Conservation (phyloP, 2,797 vertebrate species). For the Glossophaga mutica region DNA sequence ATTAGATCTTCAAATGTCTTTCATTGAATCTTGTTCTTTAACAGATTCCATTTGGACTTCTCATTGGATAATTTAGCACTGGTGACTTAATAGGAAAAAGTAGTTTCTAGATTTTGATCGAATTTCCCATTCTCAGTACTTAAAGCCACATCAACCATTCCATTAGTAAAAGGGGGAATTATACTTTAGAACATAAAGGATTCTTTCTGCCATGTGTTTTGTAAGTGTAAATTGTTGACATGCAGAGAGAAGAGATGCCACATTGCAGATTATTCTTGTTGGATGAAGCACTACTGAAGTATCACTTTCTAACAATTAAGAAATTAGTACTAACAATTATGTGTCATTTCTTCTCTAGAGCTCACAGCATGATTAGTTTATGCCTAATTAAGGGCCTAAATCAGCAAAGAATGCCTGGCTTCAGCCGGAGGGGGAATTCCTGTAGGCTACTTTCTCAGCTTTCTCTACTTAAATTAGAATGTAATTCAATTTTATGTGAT, state of each 20-base stretch:
- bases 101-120: conserved; percentile 15
- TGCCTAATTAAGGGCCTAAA: conserved; percentile 76
- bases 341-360: conserved; percentile 73
- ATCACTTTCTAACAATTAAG: conserved; percentile 75
- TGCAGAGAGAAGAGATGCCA: conserved; percentile 34
- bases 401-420: conserved; percentile 62
- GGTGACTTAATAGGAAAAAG: conserved; percentile 29
- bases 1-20: background rate
- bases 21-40: background rate
- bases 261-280: conserved; percentile 57
- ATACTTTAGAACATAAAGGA: conserved; percentile 42
- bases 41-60: background rate
- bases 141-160: conserved; percentile 21
- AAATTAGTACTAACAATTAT: conserved; percentile 78
- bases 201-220: conserved; percentile 56
- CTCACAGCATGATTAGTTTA: conserved; percentile 67
- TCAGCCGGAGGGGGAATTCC: conserved; percentile 37
- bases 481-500: conserved; percentile 22
- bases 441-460: conserved; percentile 43
- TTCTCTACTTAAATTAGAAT: conserved; percentile 37
- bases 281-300: conserved; percentile 55
- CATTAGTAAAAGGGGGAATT: background rate
- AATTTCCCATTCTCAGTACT: conserved; percentile 59
- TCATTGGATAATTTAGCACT: background rate
- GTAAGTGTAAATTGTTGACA: conserved; percentile 59